These are phyloP conservation scores for Rotaria socialis DNA, from an alignment of 2,888 invertebrate species.

Conservation along the genomic window DNA sequence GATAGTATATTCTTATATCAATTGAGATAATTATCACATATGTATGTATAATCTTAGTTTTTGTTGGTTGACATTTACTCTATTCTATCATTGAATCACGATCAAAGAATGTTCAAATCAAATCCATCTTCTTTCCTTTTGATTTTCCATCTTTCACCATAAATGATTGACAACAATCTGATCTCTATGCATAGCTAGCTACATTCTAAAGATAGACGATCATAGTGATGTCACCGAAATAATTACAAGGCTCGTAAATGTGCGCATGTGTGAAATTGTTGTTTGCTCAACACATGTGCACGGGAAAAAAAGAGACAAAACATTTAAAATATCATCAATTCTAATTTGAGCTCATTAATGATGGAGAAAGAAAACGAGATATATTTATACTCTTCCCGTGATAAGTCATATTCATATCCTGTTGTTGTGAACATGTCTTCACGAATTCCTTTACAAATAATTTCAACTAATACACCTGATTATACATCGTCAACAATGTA, in stretches of 20 bases:
- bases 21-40: background rate
- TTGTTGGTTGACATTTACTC: background rate
- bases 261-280: constrained; percentile 16
- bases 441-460: background rate
- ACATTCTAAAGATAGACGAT: constrained; percentile 5
- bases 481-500: background rate
- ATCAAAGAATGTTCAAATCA: constrained; percentile 29
- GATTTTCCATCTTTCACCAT: constrained; percentile 18
- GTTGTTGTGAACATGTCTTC: background rate
- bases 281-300: constrained; percentile 32
- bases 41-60: too few species aligned
- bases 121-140: constrained; percentile 5
- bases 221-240: constrained; percentile 24
- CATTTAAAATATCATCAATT: constrained; percentile 29
- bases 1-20: background rate
- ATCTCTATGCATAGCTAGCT: background rate
- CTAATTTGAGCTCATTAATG: background rate
- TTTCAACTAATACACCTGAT: background rate
- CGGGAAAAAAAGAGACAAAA: constrained; percentile 7
- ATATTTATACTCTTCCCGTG: background rate
- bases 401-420: background rate
- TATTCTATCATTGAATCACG: constrained; percentile 3
- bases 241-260: constrained; percentile 26
- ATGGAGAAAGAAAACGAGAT: background rate
- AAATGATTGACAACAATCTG: constrained; percentile 1